Base-by-base conservation (phyloP, 2,113 vertebrate species). In the Oceanodroma tethys region DNA sequence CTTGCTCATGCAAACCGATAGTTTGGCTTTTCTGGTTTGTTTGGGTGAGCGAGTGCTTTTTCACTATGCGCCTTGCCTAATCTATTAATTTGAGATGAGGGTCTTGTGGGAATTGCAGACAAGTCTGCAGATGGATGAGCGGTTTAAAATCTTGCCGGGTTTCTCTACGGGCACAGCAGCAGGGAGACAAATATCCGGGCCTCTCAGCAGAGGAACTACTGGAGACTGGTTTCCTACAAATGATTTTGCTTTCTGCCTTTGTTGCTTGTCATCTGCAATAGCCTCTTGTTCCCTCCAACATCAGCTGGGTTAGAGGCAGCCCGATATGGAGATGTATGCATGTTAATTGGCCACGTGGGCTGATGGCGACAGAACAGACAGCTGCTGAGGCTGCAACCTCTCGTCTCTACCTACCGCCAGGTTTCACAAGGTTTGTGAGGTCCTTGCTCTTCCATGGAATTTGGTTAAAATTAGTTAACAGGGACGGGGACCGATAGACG, bases 391-490 rank as follows among this genome's bases (percentile, higher is more conserved):
- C 38, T 90, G 34, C 76, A 91, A 6, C 21, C 55, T 65, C 85
- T 59, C 2, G 0, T 68, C 59, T 84, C 43, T 50, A 42, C 76
- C 56, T n/a, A 47, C 26, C 4, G 0, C 22, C n/a, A 47, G 13
- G 26, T 81, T 94, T 79, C 52, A 56, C 23, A 52, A 74, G 19
- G 43, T n/a, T 78, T 43, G 25, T 0, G 7, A 86, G 16, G 20
- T 72, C 79, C 79, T 60, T 0, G 0, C 23, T 58, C 20, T 62
- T 67, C 60, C 0, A 0, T 23, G 38, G 47, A 34, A 56, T 60
- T 71, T 22, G 14, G 52, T 67, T 87, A 71, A 87, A 84, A 89
- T 47, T 34, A 52, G 7, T 63, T 71, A 56, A 74, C 36, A 40
- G 32, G 43, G 14, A 53, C 7, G 6, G 19, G 22, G 27, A 59